These are phyloP conservation scores for Gymnopithys bicolor DNA, from an alignment of 2,797 vertebrate species.

Conservation along the genomic window DNA sequence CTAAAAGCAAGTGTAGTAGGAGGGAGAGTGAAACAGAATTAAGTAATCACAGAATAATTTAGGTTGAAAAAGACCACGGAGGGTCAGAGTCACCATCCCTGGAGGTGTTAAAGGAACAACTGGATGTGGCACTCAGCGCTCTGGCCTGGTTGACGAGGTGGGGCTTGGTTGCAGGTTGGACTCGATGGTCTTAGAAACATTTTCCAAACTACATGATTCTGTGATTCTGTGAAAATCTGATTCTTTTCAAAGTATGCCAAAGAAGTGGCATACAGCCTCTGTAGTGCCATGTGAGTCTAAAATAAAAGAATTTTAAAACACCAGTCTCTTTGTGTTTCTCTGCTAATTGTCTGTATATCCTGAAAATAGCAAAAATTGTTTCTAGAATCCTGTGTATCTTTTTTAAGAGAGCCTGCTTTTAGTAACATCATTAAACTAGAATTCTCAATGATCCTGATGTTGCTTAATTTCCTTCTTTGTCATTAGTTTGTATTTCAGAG, in stretches of 20 bases:
- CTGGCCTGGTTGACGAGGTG: neutral
- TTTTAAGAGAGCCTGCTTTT: neutral
- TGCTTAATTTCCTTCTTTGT: neutral
- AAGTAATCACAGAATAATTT: neutral
- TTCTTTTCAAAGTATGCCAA: neutral
- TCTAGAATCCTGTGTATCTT: neutral
- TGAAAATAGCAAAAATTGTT: neutral
- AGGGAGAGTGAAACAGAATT: neutral
- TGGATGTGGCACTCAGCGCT: neutral
- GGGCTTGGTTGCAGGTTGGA: neutral
- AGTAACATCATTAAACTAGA: neutral
- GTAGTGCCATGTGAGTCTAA: neutral
- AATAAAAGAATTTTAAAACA: neutral
- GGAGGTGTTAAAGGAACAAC: neutral
- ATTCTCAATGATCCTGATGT: neutral
- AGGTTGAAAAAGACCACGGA: neutral
- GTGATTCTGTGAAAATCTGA: neutral
- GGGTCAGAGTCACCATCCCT: neutral
- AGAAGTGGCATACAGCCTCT: neutral
- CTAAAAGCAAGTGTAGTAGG: neutral
- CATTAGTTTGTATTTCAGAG: slow-evolving; percentile 66
- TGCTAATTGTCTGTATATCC: neutral
- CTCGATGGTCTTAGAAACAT: neutral
- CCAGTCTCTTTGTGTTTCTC: neutral
- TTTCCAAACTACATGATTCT: neutral